Percentiles rank a stretch among this genome's conserved stretches.
Evolutionary conservation across 2,113 vertebrate species (phyloP).

Genomic region (Thomomys bottae): DNA sequence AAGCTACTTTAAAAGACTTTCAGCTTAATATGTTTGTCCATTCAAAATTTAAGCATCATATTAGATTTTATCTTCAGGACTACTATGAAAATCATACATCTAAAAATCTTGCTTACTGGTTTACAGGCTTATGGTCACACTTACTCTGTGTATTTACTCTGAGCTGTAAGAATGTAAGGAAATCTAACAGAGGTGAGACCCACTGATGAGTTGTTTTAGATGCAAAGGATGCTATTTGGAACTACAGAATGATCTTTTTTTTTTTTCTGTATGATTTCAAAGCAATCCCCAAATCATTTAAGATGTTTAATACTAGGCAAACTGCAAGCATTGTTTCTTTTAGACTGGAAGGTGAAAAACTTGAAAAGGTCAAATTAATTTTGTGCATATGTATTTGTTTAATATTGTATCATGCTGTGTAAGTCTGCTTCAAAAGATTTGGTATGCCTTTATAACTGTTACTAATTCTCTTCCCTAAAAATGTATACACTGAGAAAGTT

Average conservation of each 20-base stretch:
- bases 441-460: not conserved
- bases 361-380: conserved; percentile 29
- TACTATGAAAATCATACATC: conserved; percentile 24
- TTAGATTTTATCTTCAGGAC: conserved; percentile 10
- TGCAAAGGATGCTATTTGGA: conserved; percentile 24
- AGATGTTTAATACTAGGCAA: not conserved
- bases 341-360: not conserved
- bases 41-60: not conserved
- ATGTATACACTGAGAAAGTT: not conserved
- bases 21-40: conserved; percentile 24
- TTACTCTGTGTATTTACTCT: not conserved
- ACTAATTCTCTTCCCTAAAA: conserved; percentile 21
- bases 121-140: not conserved
- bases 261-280: conserved; percentile 48
- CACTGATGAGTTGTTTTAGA: not conserved
- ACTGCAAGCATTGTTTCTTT: not conserved
- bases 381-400: not conserved
- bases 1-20: not conserved
- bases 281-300: conserved; percentile 21
- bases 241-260: conserved; percentile 33
- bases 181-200: not conserved
- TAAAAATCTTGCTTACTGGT: not conserved
- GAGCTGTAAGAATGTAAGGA: not conserved
- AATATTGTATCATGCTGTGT: not conserved
- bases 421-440: not conserved